Base-by-base conservation (phyloP, 2,113 vertebrate genomes). In the Montifringilla adamsi region DNA sequence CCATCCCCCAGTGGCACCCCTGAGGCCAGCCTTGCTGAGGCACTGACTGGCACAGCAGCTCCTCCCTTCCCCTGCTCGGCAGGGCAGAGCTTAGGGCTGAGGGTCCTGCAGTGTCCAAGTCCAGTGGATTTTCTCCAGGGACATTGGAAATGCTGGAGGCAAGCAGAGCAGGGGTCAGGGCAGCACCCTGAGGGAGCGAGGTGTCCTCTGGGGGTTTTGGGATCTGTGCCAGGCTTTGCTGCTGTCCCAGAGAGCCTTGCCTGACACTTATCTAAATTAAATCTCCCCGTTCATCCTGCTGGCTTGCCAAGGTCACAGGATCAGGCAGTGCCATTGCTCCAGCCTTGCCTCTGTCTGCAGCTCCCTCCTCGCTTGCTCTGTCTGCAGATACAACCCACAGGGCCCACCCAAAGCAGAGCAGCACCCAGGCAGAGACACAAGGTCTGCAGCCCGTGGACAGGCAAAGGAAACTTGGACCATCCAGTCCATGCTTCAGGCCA, bases 261-360 rank as follows among this genome's bases (percentile, higher is more conserved):
- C 58, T 84, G 62, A 95, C 83, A 86, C 79, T 94, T 94, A 90
- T 62, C 92, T 96, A 96, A 94, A 96, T 92, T 94, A 95, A 96
- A 95, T 90, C 92, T 95, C 67, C 72, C 35, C 13, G 9, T 59
- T 73, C 66, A 41, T 43, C 10, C 1, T 50, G 78, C 62, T 1
- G 3, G 20, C 50, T 79, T 66, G 52, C 82, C 92, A 95, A 93
- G 85, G 90, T 73, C 82, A 77, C 1, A 1, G 67, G 90, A 93
- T 39, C 53, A 50, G 66, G 30, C 2, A 1, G 37, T 37, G 37
- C 37, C 37, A 37, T 37, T 9, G 37, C 37, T 37, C 37, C 37
- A 37, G 37, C 76, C 41, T 78, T 76, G 53, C 24, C 22, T 74
- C 73, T 31, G 15, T 5, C 69, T 79, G 78, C 69, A 56, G 47